Conservation (phyloP, 2,113 vertebrate genomes). For the Apodemus speciosus region DNA sequence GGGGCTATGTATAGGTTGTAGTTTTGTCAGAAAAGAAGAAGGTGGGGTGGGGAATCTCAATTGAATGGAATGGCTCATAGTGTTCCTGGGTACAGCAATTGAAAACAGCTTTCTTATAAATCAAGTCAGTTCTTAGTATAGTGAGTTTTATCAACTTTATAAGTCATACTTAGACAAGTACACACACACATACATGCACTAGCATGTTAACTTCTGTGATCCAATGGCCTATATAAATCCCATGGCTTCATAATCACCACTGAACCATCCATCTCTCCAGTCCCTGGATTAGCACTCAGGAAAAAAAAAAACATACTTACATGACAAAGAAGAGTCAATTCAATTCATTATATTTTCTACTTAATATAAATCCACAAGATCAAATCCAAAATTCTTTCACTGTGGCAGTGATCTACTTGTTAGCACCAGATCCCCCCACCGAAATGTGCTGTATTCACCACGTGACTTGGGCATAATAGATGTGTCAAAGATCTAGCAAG, state of each 20-base stretch:
- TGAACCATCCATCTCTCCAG: not conserved
- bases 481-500: not conserved
- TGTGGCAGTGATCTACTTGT: not conserved
- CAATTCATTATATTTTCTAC: not conserved
- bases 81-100: not conserved
- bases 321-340: not conserved
- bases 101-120: constrained; percentile 3
- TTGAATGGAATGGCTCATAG: not conserved
- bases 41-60: not conserved
- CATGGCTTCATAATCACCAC: not conserved
- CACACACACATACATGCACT: not conserved
- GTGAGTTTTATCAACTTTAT: not conserved
- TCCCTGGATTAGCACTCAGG: not conserved
- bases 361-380: constrained; percentile 33
- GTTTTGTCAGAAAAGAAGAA: not conserved
- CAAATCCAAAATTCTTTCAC: not conserved
- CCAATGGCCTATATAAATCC: not conserved
- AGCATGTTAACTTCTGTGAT: not conserved
- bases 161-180: not conserved
- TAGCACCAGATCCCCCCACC: not conserved
- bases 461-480: not conserved
- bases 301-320: not conserved
- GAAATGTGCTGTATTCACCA: not conserved
- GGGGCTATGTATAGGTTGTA: not conserved
- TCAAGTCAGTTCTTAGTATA: not conserved